Base-by-base conservation (phyloP, 37 sponge, comb jelly and placozoan species). In the Chondrosia reniformis region DNA sequence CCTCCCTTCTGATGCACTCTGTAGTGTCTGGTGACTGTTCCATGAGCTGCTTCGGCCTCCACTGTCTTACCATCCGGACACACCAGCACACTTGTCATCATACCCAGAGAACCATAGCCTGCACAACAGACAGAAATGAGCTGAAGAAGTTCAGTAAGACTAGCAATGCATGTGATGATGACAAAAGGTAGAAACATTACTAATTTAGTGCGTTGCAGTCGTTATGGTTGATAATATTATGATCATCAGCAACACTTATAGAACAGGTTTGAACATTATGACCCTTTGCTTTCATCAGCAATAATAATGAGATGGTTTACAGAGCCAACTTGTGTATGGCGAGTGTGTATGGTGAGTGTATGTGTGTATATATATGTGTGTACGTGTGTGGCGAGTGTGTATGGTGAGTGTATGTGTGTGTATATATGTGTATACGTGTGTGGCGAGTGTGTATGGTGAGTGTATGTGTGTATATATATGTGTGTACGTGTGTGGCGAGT, bases 81-180 rank as follows among this genome's bases (percentile, higher is more conserved):
- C 45, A 92, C 79, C 69, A 96, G 79, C 69, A 96, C 96, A 85
- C 96, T 96, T 1, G 96, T 96, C 96, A 96, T 96, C 96, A 96
- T 96, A 0, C 96, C 96, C 28, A 96, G 88, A 33, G 88, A 87
- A 19, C 96, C 96, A 52, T 89, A 96, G 19, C 96, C 96, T 88
- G 44, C 43, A 59, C 59, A 4, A 55, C 32, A 15, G 13, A 59
- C 30, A 13, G 61, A 30, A 13, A 30, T 24, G 9, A 31, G 4
- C 17, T 13, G 25, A 27, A 25, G 42, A 74, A 44, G 75, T 44
- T 24, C 45, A 27, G 13, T 19, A 44, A 42, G 75, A 27, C 19
- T 22, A 44, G 13, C 41, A 17, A 22, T 22, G 43, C 27, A 44
- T 74, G 25, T 44, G 43, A 36, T n/a, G 43, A 27, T n/a, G 25